A percentile compares a stretch with the other conserved stretches of the same genome.
phyloP scores from a whole-genome alignment of 2,888 invertebrate species.

The Callyntrura sp. region DNA sequence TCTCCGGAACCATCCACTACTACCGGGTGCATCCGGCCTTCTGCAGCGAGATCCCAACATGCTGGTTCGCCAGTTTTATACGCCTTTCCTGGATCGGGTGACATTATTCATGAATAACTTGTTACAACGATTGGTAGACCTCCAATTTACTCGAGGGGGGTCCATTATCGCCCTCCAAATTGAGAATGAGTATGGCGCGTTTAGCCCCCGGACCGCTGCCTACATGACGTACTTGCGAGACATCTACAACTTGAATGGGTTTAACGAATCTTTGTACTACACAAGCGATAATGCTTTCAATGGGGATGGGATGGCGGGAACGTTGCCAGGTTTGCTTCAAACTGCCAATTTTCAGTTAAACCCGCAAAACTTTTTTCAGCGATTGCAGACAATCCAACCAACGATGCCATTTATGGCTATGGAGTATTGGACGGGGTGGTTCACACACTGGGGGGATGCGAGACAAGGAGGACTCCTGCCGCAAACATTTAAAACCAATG shows the following conservation, averaged over 20 bases:
- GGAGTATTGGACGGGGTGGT: slow-evolving; percentile 88
- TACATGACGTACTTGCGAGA: slow-evolving; percentile 65
- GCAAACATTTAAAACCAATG: slow-evolving; percentile 78
- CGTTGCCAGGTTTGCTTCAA: slow-evolving; percentile 86
- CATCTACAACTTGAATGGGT: slow-evolving; percentile 85
- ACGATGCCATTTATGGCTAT: slow-evolving; percentile 87
- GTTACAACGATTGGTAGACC: slow-evolving; percentile 85
- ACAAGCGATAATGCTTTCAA: slow-evolving; percentile 86
- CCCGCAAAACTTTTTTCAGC: slow-evolving; percentile 85
- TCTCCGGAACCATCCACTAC: slow-evolving; percentile 87
- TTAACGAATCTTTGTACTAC: slow-evolving; percentile 86
- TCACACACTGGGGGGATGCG: slow-evolving; percentile 62
- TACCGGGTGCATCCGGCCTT: slow-evolving; percentile 86
- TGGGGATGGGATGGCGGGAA: slow-evolving; percentile 84
- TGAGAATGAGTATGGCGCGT: slow-evolving; percentile 74
- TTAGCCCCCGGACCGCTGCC: slow-evolving; percentile 65
- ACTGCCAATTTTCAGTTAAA: slow-evolving; percentile 87
- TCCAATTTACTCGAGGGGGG: slow-evolving; percentile 86
- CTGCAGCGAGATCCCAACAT: slow-evolving; percentile 87
- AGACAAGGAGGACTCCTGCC: slow-evolving; percentile 52
- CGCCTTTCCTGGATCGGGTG: slow-evolving; percentile 85
- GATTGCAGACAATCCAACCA: slow-evolving; percentile 86
- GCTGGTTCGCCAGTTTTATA: slow-evolving; percentile 86
- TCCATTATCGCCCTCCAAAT: slow-evolving; percentile 86
- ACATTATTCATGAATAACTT: slow-evolving; percentile 85